Evolutionary conservation across 2,113 vertebrate species (phyloP), one percentile per base, ranked within the genome.

Genomic region (Petromus typicus): DNA sequence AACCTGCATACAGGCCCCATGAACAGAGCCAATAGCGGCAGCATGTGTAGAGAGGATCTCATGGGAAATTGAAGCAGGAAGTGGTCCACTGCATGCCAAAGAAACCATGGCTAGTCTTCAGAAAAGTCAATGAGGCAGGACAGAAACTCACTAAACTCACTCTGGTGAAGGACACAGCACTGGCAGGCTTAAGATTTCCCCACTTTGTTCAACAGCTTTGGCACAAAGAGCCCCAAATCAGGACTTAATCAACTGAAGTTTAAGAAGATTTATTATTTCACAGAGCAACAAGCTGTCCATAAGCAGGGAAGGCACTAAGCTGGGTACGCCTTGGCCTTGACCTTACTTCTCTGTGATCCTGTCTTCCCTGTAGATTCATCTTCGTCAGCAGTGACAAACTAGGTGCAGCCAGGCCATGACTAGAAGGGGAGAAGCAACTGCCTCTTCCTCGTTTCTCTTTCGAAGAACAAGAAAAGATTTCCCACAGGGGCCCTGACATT

Each of bases 41-140:
- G 73, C 6, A 66, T 30, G 12, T 7, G 59, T 20, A 34, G 11
- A 67, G 3, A 69, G 57, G 18, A 20, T 23, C 85, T 79, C 37
- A 30, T 17, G 40, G 79, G 48, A 84, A 94, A 85, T 1, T 76
- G 18, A 32, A 78, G 83, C 78, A 94, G 16, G 54, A 23, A 86
- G 34, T 25, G 37, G 57, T 81, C 96, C 45, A 20, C 7, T 93
- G 22, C 32, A 61, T 59, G n/a, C 22, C 27, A 27, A 80, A 69
- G 67, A 91, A 63, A 67, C 37, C 34, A 71, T 90, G 86, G 87
- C 14, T 51, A 48, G 25, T 51, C 73, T 92, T 95, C 73, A 88
- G 86, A 94, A 86, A 64, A 22, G 61, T 40, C 79, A 54, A 14
- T 34, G 83, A 84, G 66, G 76, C 17, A 48, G 12, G 32, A 51